These are phyloP conservation scores for Clupea harengus DNA, from an alignment of 2,113 vertebrate genomes.

Conservation along the genomic window DNA sequence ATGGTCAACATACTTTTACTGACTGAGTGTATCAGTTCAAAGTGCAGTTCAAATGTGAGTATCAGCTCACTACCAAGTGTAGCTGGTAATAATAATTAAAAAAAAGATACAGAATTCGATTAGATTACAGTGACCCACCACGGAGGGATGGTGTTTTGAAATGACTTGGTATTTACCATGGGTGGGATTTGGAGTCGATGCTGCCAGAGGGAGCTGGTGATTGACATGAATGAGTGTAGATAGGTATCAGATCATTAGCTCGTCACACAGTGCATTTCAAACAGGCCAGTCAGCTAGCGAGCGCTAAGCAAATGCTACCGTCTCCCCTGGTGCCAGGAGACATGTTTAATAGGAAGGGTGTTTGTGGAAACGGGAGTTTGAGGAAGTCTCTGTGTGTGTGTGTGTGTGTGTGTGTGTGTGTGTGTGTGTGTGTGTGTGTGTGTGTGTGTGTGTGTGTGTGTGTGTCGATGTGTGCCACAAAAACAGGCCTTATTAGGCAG, in stretches of 20 bases:
- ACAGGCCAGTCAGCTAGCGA: background rate
- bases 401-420: background rate
- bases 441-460: background rate
- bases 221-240: background rate
- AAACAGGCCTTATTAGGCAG: background rate
- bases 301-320: conserved; percentile 20
- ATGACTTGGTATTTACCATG: background rate
- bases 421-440: conserved; percentile 14
- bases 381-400: background rate
- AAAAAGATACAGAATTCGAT: background rate
- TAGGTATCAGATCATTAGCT: background rate
- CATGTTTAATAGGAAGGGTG: conserved; percentile 16
- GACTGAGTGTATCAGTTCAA: background rate
- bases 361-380: background rate
- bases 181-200: background rate
- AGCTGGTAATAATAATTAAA: background rate
- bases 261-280: background rate
- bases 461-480: background rate
- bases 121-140: background rate
- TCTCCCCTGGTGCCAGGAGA: background rate
- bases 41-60: background rate
- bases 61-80: background rate
- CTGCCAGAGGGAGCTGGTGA: background rate
- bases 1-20: background rate
- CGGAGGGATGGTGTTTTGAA: background rate